Evolutionary conservation across 2,797 vertebrate genomes (phyloP).

Genomic region (Lepus oiostolus): DNA sequence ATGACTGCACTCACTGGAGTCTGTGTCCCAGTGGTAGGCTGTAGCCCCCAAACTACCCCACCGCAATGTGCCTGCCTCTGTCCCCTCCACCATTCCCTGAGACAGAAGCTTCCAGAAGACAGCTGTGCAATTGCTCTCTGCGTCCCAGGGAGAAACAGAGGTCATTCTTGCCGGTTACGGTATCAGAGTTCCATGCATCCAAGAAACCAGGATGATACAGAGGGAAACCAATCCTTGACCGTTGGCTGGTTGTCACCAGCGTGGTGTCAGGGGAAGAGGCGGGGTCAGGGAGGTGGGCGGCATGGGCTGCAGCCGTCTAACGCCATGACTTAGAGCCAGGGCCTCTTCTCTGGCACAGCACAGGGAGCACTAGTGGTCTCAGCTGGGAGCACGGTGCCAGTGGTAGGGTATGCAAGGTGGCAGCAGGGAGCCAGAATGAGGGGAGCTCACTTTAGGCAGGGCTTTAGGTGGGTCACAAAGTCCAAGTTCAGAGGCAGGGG

Average conservation of each 20-base stretch:
- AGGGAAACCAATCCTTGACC: neutral
- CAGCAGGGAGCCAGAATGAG: neutral
- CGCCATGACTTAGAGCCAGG: neutral
- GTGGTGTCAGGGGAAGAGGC: neutral
- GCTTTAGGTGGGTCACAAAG: too few relatives aligned
- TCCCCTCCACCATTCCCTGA: too few relatives aligned
- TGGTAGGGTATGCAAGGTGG: accelerated
- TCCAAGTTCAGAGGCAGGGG: neutral
- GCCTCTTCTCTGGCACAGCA: neutral
- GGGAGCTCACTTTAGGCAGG: neutral
- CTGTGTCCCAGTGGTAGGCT: neutral
- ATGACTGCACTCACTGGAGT: too few relatives aligned
- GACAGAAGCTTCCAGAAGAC: neutral
- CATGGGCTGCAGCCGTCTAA: neutral
- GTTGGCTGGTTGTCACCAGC: neutral
- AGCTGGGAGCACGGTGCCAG: neutral
- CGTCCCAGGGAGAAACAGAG: neutral
- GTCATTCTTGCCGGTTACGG: neutral
- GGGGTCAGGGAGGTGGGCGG: neutral
- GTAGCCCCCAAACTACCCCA: accelerated
- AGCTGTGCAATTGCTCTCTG: neutral
- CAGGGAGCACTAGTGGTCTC: too few relatives aligned
- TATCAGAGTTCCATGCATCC: neutral
- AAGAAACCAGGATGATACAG: neutral
- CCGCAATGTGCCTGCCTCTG: accelerated